A percentile compares a stretch with the other conserved stretches of the same genome.
These are phyloP conservation scores for Heliocidaris erythrogramma DNA, from an alignment of 35 echinoderm and acorn worm species.

Conservation along the genomic window DNA sequence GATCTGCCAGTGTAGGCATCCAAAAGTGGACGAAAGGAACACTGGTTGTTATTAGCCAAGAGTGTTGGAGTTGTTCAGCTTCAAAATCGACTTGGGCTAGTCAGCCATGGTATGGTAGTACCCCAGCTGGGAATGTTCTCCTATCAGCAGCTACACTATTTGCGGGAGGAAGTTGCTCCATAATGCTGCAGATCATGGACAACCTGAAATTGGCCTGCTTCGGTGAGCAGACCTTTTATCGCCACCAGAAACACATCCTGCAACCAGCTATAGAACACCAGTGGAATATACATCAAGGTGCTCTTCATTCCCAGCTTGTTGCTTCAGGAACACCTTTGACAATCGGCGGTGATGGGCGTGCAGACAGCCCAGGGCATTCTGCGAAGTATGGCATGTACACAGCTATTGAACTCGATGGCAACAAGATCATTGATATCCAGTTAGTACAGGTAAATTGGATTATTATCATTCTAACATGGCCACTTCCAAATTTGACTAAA, in stretches of 20 bases:
- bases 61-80: slow-evolving; percentile 50
- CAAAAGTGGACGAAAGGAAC: slow-evolving; percentile 48
- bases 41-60: slow-evolving; percentile 24
- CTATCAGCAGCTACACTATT: slow-evolving; percentile 64
- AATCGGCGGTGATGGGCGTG: slow-evolving; percentile 51
- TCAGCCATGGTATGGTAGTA: slow-evolving; percentile 59
- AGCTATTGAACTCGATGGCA: slow-evolving; percentile 4
- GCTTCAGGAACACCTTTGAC: background rate
- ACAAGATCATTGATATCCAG: slow-evolving; percentile 56
- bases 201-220: background rate
- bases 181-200: slow-evolving; percentile 41
- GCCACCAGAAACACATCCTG: slow-evolving; percentile 38
- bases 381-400: slow-evolving; percentile 53
- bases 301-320: background rate
- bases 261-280: slow-evolving; percentile 25
- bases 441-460: slow-evolving; percentile 57
- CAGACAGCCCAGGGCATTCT: slow-evolving; percentile 56
- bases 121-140: too few species aligned
- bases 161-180: slow-evolving; percentile 57
- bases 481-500: background rate
- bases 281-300: background rate
- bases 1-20: background rate
- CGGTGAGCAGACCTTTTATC: slow-evolving; percentile 28
- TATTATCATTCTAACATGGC: background rate
- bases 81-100: slow-evolving; percentile 45